These are phyloP conservation scores for Tympanuchus pallidicinctus DNA, from an alignment of 2,113 vertebrate genomes.

Conservation along the genomic window DNA sequence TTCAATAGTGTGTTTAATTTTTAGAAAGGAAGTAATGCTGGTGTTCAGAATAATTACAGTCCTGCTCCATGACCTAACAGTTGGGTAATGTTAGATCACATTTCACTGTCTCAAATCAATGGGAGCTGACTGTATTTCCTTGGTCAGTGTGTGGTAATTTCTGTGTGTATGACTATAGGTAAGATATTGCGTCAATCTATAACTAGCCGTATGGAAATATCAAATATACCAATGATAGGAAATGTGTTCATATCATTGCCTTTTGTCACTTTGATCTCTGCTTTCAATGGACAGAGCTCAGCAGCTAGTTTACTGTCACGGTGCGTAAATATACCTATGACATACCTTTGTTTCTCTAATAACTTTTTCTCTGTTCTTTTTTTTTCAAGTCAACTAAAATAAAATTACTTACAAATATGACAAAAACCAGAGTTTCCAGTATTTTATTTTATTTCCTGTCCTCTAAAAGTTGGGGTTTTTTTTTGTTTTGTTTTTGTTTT, in stretches of 20 bases:
- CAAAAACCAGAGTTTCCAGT: neutral
- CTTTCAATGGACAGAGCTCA: neutral
- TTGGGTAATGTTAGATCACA: neutral
- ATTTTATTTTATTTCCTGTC: neutral
- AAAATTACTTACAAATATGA: neutral
- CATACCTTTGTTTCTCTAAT: neutral
- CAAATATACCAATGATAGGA: neutral
- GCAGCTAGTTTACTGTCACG: neutral
- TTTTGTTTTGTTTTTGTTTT: too few species aligned
- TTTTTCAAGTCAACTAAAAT: neutral
- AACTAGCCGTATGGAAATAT: neutral
- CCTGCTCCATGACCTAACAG: neutral
- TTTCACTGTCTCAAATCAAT: neutral
- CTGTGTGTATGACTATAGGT: neutral
- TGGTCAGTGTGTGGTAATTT: neutral
- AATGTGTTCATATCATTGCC: neutral
- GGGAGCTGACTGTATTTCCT: neutral
- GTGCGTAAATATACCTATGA: neutral
- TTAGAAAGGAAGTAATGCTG: neutral
- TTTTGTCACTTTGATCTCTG: neutral
- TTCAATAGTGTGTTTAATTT: neutral
- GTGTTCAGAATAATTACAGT: neutral
- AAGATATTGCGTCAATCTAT: neutral
- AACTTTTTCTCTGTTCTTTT: neutral
- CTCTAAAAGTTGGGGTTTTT: neutral